A percentile compares a stretch with the other conserved stretches of the same genome.
phyloP scores from a whole-genome alignment of 2,113 vertebrate genomes.

The Helogale parvula region DNA sequence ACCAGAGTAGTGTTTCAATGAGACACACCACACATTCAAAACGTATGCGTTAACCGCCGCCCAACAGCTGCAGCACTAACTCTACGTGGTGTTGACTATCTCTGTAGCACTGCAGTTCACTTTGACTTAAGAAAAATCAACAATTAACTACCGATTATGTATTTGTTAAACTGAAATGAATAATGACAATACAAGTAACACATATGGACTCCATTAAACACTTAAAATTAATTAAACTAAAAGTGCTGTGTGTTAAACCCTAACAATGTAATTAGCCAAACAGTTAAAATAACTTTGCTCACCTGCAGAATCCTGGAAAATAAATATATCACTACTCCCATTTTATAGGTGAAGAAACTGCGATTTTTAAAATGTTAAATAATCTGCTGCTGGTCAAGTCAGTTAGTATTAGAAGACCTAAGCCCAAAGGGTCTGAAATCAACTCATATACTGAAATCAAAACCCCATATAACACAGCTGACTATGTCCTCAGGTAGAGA shows the following conservation, averaged over 20 bases:
- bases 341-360: not conserved
- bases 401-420: not conserved
- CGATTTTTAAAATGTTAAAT: not conserved
- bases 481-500: not conserved
- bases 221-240: constrained; percentile 5
- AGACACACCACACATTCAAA: not conserved
- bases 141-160: not conserved
- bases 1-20: not conserved
- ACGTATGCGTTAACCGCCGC: not conserved
- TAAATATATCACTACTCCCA: not conserved
- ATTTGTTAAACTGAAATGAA: not conserved
- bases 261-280: not conserved
- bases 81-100: not conserved
- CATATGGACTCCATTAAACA: not conserved
- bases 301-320: not conserved
- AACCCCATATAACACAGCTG: not conserved
- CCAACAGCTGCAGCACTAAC: not conserved
- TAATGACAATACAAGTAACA: not conserved
- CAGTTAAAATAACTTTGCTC: not conserved
- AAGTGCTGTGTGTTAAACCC: not conserved
- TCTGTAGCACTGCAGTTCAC: not conserved
- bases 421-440: not conserved
- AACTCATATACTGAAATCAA: constrained; percentile 7
- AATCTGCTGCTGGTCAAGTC: not conserved
- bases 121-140: not conserved